A percentile compares a stretch with the other conserved stretches of the same genome.
Conservation (phyloP, 2,888 invertebrate genomes). For the Stramonita haemastoma region DNA sequence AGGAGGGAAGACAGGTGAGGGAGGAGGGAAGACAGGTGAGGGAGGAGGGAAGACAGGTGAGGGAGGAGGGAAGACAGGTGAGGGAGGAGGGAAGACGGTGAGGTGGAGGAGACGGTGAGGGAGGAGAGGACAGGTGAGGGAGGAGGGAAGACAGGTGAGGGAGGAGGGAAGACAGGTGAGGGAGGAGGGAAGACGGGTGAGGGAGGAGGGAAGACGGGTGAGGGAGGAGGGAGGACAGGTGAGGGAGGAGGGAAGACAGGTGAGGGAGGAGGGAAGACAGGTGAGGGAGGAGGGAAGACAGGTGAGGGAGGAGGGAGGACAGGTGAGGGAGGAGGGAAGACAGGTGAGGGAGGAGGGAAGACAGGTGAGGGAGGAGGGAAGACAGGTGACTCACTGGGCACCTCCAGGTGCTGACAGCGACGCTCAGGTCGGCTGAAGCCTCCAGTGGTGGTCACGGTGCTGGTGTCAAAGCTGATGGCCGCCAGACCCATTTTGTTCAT, state of each 20-base stretch:
- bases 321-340: background rate
- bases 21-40: background rate
- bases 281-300: background rate
- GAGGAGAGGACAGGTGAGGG: background rate
- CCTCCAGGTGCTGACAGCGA: conserved; percentile 38
- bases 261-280: background rate
- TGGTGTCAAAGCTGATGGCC: conserved; percentile 78
- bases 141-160: background rate
- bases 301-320: background rate
- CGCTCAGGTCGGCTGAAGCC: conserved; percentile 49
- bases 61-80: background rate
- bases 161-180: background rate
- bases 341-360: background rate
- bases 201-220: background rate
- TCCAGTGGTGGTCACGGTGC: conserved; percentile 50
- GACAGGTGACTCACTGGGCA: conserved; percentile 41
- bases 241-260: background rate
- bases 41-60: background rate
- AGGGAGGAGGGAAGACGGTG: background rate
- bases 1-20: too few relatives aligned
- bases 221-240: background rate
- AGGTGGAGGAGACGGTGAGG: too few relatives aligned
- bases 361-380: background rate
- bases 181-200: background rate
- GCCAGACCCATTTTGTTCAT: conserved; percentile 79